phyloP scores from a whole-genome alignment of 2,888 invertebrate species.

The Orthonychiurus folsomi region DNA sequence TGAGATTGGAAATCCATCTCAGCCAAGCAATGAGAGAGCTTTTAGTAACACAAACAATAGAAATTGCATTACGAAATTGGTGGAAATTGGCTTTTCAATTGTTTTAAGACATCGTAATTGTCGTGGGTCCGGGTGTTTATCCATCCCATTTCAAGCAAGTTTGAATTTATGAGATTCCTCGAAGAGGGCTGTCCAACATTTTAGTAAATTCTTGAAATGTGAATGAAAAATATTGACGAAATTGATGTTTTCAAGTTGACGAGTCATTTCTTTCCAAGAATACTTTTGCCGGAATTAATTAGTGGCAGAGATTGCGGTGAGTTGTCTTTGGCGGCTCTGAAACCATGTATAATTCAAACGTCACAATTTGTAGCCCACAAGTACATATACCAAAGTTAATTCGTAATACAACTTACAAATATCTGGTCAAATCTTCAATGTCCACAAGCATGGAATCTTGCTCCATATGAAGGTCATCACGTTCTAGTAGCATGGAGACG shows the following conservation, averaged over 20 bases:
- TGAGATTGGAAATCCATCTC: neutral
- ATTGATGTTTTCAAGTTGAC: too few species aligned
- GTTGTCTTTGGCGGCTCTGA: conserved; percentile 40
- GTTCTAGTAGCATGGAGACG: conserved; percentile 77
- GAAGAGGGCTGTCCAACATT: too few species aligned
- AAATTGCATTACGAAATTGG: too few species aligned
- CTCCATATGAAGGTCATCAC: conserved; percentile 94
- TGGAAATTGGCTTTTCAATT: neutral
- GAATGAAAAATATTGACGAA: too few species aligned
- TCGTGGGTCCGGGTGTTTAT: neutral
- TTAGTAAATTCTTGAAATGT: too few species aligned
- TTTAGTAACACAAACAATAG: neutral
- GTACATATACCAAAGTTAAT: neutral
- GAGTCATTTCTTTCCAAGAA: conserved; percentile 37
- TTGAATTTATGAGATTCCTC: too few species aligned
- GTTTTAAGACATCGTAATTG: neutral
- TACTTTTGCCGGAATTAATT: conserved; percentile 34
- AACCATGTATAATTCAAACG: too few species aligned
- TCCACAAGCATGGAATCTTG: conserved; percentile 97
- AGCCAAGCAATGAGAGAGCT: neutral
- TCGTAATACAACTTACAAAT: conserved; percentile 57
- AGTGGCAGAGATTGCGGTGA: conserved; percentile 40
- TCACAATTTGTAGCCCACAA: conserved; percentile 3
- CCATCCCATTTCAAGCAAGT: too few species aligned
- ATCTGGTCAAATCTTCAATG: conserved; percentile 87